Percentiles rank a stretch among this genome's conserved stretches.
These are phyloP conservation scores for Trachelus tabidus DNA, from an alignment of 2,888 invertebrate species.

Conservation along the genomic window DNA sequence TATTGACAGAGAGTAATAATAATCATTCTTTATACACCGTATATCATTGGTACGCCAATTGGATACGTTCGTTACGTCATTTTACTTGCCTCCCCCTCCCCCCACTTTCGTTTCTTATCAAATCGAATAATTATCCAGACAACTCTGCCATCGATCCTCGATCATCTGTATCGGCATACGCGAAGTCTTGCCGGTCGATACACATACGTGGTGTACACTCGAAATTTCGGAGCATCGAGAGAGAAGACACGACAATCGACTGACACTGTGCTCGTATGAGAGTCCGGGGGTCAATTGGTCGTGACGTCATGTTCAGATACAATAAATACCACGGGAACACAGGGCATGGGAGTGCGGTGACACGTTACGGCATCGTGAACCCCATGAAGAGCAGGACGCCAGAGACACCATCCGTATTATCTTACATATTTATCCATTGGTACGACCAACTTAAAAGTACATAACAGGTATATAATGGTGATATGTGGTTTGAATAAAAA, in stretches of 20 bases:
- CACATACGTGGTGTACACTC: neutral
- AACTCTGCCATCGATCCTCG: too few species aligned
- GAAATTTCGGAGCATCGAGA: neutral
- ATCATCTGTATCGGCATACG: neutral
- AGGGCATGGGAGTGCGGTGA: conserved; percentile 2
- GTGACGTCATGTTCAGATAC: conserved; percentile 23
- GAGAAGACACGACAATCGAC: neutral
- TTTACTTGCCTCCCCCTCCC: too few species aligned
- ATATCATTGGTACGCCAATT: neutral
- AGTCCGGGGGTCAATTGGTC: conserved; percentile 44
- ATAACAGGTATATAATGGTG: neutral
- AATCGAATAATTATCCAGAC: too few species aligned
- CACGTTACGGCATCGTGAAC: conserved; percentile 41
- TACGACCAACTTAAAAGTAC: neutral
- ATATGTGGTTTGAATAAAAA: neutral
- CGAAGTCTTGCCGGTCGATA: neutral
- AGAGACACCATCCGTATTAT: neutral
- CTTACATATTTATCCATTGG: neutral
- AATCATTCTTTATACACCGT: neutral
- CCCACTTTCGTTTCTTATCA: too few species aligned
- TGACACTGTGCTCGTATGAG: neutral
- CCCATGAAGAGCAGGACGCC: neutral
- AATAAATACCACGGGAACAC: neutral
- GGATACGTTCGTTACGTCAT: too few species aligned
- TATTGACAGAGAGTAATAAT: neutral